Conservation (phyloP, 2,113 vertebrate genomes). For the Seriola quinqueradiata region DNA sequence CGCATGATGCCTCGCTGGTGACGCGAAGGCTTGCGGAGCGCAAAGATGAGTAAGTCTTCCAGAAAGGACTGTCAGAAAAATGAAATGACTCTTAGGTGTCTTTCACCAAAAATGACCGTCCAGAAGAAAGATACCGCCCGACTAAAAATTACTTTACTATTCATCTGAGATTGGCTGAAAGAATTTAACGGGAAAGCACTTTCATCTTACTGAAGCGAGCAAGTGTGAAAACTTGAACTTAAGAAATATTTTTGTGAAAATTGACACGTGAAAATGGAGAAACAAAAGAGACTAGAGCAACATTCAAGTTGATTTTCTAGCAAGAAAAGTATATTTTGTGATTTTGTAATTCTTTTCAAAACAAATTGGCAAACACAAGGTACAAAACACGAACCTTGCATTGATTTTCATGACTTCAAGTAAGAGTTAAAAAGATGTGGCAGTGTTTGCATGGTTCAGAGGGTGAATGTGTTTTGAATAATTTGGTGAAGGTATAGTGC, state of each 20-base stretch:
- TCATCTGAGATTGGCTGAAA: neutral
- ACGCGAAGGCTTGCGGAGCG: conserved; percentile 27
- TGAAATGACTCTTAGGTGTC: neutral
- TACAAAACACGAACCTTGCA: conserved; percentile 2
- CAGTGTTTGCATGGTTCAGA: neutral
- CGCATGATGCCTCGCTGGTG: conserved; percentile 23
- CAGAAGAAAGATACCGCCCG: neutral
- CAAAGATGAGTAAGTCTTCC: conserved; percentile 22
- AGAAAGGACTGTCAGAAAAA: conserved; percentile 23
- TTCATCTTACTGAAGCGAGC: neutral
- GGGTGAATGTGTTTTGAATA: conserved; percentile 40
- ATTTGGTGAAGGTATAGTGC: conserved; percentile 2
- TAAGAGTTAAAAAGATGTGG: conserved; percentile 17
- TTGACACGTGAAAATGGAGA: neutral
- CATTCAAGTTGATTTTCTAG: neutral
- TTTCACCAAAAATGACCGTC: conserved; percentile 1
- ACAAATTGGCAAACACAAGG: conserved; percentile 9
- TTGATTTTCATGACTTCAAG: conserved; percentile 35
- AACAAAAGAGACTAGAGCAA: neutral
- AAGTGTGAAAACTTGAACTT: neutral
- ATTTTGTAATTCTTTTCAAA: conserved; percentile 14
- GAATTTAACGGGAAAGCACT: neutral
- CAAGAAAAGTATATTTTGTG: neutral
- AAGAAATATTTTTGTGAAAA: neutral
- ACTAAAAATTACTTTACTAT: neutral